Evolutionary conservation across 2,113 vertebrate genomes (phyloP), one percentile per base, ranked within the genome.

Genomic region (Manacus vitellinus): DNA sequence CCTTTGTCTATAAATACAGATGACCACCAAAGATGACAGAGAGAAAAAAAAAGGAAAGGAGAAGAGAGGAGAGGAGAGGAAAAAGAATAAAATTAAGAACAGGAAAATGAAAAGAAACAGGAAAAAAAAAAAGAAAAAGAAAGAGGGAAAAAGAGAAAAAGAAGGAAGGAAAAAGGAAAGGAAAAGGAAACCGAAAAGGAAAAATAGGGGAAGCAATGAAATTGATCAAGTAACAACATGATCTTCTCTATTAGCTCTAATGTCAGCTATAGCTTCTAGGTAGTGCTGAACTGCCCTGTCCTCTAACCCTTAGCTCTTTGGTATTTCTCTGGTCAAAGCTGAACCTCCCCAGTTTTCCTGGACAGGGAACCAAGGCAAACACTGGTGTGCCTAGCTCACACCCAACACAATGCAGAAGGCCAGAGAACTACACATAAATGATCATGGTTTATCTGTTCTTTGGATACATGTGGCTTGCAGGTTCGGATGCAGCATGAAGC

Each of bases 11-110:
- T 89, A 72, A 77, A 73, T 86, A 95, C 28, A 94, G 35, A 67
- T 94, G 97, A 96, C 97, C 97, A 98, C 97, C 96, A 96, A 96
- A 94, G 95, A 96, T 54, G 97, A 95, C 49, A 92, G 61, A 56
- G 16, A 12, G 33, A 39, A 24, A 49, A 74, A 25, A 63, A 19
- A 8, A 54, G 30, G 3, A 17, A 8, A 24, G 8, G 25, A 14
- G 17, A 27, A 19, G 47, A 62, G 47, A 59, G 68, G 31, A 31
- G 63, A 67, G 70, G 78, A 49, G 55, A 14, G 13, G 39, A 23
- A 21, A 44, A 46, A 8, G 25, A 14, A 37, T 4, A 27, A 23
- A 23, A 12, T 9, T 12, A 27, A 19, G 18, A 11, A 17, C 6
- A n/a, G 12, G 4, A 14, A 20, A 27, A 5, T 5, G 6, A 31